These are phyloP conservation scores for Prolemur simus DNA, from an alignment of 2,113 vertebrate species.

Conservation along the genomic window DNA sequence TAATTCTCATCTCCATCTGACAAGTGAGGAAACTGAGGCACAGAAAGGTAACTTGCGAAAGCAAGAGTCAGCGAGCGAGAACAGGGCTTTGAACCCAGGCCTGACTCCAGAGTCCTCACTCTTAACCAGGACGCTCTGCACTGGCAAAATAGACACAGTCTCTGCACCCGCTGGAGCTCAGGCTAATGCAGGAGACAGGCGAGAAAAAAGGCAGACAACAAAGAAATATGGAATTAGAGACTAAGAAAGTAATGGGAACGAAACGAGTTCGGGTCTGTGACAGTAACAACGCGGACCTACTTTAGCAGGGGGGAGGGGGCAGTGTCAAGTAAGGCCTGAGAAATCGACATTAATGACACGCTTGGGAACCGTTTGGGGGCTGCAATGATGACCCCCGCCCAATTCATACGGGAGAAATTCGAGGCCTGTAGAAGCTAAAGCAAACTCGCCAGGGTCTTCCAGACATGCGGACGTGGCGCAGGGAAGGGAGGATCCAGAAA, in stretches of 20 bases:
- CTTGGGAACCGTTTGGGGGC: not conserved
- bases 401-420: not conserved
- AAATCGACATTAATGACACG: conserved; percentile 50
- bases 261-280: conserved; percentile 17
- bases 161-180: conserved; percentile 3
- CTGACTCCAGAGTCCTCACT: conserved; percentile 8
- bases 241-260: conserved; percentile 17
- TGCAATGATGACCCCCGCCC: not conserved
- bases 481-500: conserved; percentile 54
- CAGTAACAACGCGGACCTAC: conserved; percentile 5
- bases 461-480: conserved; percentile 68
- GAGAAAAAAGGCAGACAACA: conserved; percentile 58
- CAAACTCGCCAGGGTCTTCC: conserved; percentile 33
- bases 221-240: conserved; percentile 66
- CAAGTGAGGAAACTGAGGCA: conserved; percentile 42
- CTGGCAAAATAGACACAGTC: not conserved
- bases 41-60: conserved; percentile 35
- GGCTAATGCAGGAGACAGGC: not conserved
- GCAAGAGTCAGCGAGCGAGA: not conserved
- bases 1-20: conserved; percentile 23
- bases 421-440: not conserved
- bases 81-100: not conserved
- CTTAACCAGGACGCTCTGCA: conserved; percentile 28
- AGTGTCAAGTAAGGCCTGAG: conserved; percentile 40
- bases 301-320: not conserved